Evolutionary conservation across 1,140 invertebrate genomes (phyloP).

Genomic region (Drosophila kurseongensis): DNA sequence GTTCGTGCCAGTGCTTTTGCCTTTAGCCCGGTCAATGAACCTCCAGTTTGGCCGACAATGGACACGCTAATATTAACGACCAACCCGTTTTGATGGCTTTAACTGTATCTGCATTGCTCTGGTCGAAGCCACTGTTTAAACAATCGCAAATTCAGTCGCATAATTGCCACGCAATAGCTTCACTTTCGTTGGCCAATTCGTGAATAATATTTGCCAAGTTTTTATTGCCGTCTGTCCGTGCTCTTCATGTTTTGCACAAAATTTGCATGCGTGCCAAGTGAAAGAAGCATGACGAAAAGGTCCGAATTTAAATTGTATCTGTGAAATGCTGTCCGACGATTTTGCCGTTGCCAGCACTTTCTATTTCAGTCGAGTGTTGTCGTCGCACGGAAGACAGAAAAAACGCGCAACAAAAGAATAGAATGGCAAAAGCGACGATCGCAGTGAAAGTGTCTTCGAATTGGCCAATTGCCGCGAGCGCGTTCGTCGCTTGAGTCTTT

Average conservation of each 20-base stretch:
- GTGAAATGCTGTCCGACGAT: constrained; percentile 17
- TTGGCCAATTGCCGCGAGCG: constrained; percentile 21
- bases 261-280: constrained; percentile 65
- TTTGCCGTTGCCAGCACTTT: constrained; percentile 51
- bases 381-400: constrained; percentile 5
- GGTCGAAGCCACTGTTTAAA: constrained; percentile 32
- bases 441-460: constrained; percentile 67
- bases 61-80: constrained; percentile 60
- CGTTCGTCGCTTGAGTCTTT: constrained; percentile 70
- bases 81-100: constrained; percentile 48
- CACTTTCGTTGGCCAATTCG: constrained; percentile 51
- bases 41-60: constrained; percentile 44
- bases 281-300: constrained; percentile 48
- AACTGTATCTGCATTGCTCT: constrained; percentile 22
- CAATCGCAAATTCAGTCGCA: constrained; percentile 46
- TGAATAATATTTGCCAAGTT: constrained; percentile 51
- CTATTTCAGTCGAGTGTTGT: constrained; percentile 54
- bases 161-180: constrained; percentile 63
- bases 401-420: constrained; percentile 65
- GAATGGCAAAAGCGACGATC: constrained; percentile 57
- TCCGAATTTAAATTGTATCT: constrained; percentile 52
- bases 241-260: constrained; percentile 26
- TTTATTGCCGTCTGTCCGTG: constrained; percentile 11
- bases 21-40: constrained; percentile 61
- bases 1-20: constrained; percentile 28